These are phyloP conservation scores for Drosophila dunni DNA, from an alignment of 1,140 invertebrate genomes.

Conservation along the genomic window DNA sequence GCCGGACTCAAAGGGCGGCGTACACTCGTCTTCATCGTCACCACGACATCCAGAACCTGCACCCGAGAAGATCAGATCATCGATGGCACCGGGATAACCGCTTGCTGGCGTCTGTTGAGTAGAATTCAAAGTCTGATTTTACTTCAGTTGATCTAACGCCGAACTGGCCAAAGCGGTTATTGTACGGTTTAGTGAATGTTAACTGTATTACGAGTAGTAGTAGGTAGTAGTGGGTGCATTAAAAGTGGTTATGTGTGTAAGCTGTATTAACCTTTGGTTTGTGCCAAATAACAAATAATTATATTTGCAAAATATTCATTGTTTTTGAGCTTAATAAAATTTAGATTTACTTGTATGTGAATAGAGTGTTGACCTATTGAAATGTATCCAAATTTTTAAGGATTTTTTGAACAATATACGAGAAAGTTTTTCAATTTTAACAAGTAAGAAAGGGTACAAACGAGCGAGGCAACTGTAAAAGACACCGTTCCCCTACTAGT, in stretches of 20 bases:
- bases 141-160: conserved; percentile 77
- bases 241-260: conserved; percentile 13
- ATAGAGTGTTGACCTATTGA: too few relatives aligned
- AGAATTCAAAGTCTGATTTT: conserved; percentile 79
- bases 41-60: conserved; percentile 94
- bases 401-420: too few relatives aligned
- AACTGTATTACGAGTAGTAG: conserved; percentile 49
- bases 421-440: too few relatives aligned
- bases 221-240: conserved; percentile 58
- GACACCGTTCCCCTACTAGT: too few relatives aligned
- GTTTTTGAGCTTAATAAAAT: background rate
- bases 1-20: conserved; percentile 91
- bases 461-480: too few relatives aligned
- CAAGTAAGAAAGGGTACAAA: too few relatives aligned
- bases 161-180: conserved; percentile 62
- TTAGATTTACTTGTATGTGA: too few relatives aligned
- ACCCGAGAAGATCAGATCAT: conserved; percentile 95
- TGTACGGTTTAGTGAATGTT: conserved; percentile 57
- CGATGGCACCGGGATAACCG: conserved; percentile 90
- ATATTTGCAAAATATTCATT: background rate
- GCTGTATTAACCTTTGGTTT: background rate
- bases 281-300: background rate
- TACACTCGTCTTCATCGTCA: conserved; percentile 94
- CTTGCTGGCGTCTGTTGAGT: conserved; percentile 91
- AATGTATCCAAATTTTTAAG: too few relatives aligned